These are phyloP conservation scores for Petroica traversi DNA, from an alignment of 2,113 vertebrate species.

Conservation along the genomic window DNA sequence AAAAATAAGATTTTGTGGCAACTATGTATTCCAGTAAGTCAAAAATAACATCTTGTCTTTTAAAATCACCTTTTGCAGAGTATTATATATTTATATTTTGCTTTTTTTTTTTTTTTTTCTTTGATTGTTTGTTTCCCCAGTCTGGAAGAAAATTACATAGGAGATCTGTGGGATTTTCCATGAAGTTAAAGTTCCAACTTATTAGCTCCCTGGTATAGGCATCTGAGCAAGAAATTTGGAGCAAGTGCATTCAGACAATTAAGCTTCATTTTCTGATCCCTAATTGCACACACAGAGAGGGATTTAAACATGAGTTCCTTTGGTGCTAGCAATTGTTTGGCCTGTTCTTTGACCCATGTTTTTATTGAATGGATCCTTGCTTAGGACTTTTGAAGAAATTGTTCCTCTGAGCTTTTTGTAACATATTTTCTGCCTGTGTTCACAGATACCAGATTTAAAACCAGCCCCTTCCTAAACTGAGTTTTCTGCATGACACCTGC, in stretches of 20 bases:
- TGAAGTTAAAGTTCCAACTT: not conserved
- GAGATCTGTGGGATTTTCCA: not conserved
- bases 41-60: not conserved
- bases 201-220: not conserved
- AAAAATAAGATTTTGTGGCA: not conserved
- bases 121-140: not conserved
- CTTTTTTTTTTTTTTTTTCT: not conserved
- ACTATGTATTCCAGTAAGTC: rapidly evolving
- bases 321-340: not conserved
- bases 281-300: not conserved
- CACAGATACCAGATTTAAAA: not conserved
- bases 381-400: not conserved
- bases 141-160: not conserved
- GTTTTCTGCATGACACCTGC: not conserved
- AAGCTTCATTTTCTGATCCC: constrained; percentile 41
- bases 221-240: constrained; percentile 2
- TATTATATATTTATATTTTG: not conserved
- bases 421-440: not conserved
- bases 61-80: not conserved
- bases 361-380: not conserved
- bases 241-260: constrained; percentile 28
- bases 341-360: not conserved
- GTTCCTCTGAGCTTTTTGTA: not conserved
- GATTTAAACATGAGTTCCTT: not conserved
- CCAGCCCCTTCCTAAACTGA: not conserved